A percentile compares a stretch with the other conserved stretches of the same genome.
Evolutionary conservation across 1,140 invertebrate genomes (phyloP).

Genomic region (Aphelinus atriplicis): DNA sequence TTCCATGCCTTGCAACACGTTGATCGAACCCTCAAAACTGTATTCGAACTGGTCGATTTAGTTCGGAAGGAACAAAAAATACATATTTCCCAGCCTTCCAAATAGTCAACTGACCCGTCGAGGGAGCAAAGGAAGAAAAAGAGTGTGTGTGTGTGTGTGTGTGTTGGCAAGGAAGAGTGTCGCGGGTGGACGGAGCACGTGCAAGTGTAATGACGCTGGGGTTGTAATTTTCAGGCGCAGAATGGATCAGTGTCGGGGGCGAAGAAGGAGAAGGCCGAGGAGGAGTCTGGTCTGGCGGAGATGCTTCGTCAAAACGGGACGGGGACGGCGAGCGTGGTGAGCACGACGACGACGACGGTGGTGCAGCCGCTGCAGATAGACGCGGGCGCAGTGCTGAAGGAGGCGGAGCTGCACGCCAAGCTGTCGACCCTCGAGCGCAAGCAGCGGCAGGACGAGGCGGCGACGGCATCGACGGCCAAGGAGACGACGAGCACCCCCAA

Average conservation of each 20-base stretch:
- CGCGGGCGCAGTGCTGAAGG: slow-evolving; percentile 37
- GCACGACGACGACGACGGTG: slow-evolving; percentile 59
- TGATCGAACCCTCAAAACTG: no score
- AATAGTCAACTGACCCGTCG: no score
- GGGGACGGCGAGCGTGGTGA: slow-evolving; percentile 61
- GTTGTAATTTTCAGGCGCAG: not conserved
- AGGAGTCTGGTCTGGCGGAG: slow-evolving; percentile 50
- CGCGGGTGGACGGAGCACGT: no score
- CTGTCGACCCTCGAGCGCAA: slow-evolving; percentile 24
- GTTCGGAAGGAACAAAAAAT: not conserved
- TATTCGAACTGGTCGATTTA: no score
- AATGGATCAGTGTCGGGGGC: no score
- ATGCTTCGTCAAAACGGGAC: slow-evolving; percentile 55
- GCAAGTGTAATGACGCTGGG: no score
- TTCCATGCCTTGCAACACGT: no score
- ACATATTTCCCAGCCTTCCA: no score
- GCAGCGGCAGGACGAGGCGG: slow-evolving; percentile 17
- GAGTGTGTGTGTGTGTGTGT: no score
- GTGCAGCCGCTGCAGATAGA: slow-evolving; percentile 60
- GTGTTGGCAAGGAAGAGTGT: no score
- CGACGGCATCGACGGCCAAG: not conserved
- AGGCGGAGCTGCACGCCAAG: slow-evolving; percentile 27
- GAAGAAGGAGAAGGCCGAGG: slow-evolving; percentile 14
- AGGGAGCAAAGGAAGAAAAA: no score
- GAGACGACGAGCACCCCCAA: no score